These are phyloP conservation scores for Himalopsyche kuldschensis DNA, from an alignment of 2,888 invertebrate species.

Conservation along the genomic window DNA sequence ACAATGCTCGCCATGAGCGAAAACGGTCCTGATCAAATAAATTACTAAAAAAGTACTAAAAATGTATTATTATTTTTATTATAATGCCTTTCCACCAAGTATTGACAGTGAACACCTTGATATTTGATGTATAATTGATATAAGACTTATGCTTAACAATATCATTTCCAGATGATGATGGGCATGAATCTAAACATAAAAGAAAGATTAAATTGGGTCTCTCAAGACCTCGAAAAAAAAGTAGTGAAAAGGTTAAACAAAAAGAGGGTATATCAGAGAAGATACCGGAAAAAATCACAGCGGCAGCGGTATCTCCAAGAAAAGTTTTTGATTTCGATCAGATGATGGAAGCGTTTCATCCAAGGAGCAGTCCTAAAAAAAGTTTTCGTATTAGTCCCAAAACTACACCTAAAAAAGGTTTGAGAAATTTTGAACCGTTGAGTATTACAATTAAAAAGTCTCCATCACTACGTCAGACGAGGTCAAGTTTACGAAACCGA, in stretches of 20 bases:
- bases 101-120: no score
- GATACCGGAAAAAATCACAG: neutral
- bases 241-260: conserved; percentile 23
- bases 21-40: no score
- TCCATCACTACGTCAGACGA: conserved; percentile 23
- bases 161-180: conserved; percentile 10
- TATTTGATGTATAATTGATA: no score
- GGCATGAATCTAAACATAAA: conserved; percentile 1
- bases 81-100: no score
- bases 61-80: no score
- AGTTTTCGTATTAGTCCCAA: conserved; percentile 24
- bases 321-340: conserved; percentile 12
- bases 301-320: conserved; percentile 2
- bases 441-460: conserved; percentile 40
- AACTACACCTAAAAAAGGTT: conserved; percentile 25
- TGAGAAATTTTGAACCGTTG: conserved; percentile 39
- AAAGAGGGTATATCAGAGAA: neutral
- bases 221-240: conserved; percentile 50
- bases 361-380: neutral
- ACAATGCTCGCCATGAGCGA: no score
- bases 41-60: no score
- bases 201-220: conserved; percentile 50
- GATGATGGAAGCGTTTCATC: conserved; percentile 23
- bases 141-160: no score
- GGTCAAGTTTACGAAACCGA: neutral